phyloP scores from a whole-genome alignment of 2,113 vertebrate species.

The Myotis brandtii region DNA sequence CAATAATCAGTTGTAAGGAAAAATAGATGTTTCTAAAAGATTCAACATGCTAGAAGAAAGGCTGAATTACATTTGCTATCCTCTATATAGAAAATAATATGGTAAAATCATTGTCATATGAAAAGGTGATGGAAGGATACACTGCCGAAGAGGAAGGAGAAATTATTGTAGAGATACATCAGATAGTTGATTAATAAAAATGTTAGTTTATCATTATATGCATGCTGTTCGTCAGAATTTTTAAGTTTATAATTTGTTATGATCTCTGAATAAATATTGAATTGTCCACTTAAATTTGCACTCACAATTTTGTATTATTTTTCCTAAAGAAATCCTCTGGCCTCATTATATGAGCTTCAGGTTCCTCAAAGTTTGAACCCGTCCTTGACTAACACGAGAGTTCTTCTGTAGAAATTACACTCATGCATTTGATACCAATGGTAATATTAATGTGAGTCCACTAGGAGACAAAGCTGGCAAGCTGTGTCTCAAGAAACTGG shows the following conservation, averaged over 20 bases:
- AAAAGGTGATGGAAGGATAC: neutral
- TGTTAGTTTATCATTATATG: neutral
- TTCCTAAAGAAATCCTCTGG: neutral
- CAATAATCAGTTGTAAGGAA: neutral
- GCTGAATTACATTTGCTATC: neutral
- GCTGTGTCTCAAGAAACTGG: neutral
- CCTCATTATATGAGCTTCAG: neutral
- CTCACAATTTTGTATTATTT: neutral
- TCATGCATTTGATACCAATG: neutral
- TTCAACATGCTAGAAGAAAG: neutral
- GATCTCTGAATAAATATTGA: slow-evolving; percentile 31
- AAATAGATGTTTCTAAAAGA: neutral
- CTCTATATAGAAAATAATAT: neutral
- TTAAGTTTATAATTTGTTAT: neutral
- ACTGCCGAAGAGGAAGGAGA: neutral
- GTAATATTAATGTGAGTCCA: neutral
- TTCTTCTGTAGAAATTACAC: neutral
- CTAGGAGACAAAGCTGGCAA: neutral
- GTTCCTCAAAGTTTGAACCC: neutral
- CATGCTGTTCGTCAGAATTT: neutral
- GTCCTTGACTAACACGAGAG: neutral
- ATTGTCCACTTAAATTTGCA: neutral
- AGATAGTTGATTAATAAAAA: neutral
- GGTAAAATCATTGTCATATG: neutral
- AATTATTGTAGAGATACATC: neutral